Evolutionary conservation across 2,113 vertebrate genomes (phyloP).

Genomic region (Terrapene triunguis): DNA sequence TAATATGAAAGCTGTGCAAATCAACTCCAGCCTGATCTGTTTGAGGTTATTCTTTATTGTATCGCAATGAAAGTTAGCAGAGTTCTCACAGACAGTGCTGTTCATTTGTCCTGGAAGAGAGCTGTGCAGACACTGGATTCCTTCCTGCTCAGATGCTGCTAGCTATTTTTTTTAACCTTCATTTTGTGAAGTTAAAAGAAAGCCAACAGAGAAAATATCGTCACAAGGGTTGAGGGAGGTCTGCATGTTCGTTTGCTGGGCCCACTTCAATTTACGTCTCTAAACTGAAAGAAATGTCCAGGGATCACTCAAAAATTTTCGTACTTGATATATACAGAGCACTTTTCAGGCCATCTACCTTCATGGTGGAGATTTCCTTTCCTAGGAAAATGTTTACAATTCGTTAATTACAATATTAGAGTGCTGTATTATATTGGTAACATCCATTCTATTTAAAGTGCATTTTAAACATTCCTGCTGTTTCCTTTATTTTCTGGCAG

Average conservation of each 20-base stretch:
- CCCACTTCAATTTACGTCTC: not conserved
- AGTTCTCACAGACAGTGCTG: not conserved
- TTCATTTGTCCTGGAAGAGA: not conserved
- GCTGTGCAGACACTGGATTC: accelerated
- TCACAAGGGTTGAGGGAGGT: not conserved
- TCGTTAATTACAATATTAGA: not conserved
- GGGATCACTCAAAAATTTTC: not conserved
- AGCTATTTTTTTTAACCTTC: not conserved
- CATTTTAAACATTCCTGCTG: not conserved
- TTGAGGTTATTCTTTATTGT: not conserved
- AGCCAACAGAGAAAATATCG: not conserved
- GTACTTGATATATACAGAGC: not conserved
- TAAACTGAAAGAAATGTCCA: not conserved
- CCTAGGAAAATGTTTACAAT: not conserved
- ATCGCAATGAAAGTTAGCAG: not conserved
- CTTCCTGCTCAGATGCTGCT: not conserved
- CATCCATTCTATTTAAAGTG: not conserved
- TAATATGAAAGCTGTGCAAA: not conserved
- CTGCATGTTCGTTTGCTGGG: not conserved
- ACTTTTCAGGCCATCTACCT: not conserved
- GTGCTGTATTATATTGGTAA: not conserved
- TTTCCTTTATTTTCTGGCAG: not conserved
- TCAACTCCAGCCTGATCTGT: not conserved
- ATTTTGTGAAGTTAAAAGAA: not conserved
- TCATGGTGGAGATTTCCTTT: not conserved